A percentile compares a stretch with the other conserved stretches of the same genome.
These are phyloP conservation scores for Teleiodes luculella DNA, from an alignment of 2,888 invertebrate genomes.

Conservation along the genomic window DNA sequence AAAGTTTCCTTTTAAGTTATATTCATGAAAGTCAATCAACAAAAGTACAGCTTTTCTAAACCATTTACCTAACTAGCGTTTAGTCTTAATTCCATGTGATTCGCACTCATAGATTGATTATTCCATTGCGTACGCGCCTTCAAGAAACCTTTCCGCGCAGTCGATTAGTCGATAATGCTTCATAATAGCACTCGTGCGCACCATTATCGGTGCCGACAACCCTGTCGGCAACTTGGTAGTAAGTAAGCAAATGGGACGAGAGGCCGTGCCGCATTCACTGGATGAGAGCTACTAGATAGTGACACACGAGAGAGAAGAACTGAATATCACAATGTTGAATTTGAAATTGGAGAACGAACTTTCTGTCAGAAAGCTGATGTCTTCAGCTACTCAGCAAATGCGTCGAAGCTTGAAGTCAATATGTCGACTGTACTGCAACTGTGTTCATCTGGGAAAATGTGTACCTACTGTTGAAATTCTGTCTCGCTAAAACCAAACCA, in stretches of 20 bases:
- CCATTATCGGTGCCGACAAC: constrained; percentile 14
- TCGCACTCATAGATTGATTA: neutral
- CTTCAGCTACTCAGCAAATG: too few relatives aligned
- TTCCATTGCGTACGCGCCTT: neutral
- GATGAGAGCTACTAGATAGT: neutral
- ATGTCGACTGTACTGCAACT: too few relatives aligned
- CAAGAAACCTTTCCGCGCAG: neutral
- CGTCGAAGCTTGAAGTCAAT: too few relatives aligned
- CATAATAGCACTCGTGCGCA: constrained; percentile 12
- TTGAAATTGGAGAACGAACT: too few relatives aligned
- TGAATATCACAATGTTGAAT: too few relatives aligned
- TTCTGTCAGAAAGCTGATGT: too few relatives aligned
- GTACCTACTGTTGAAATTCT: too few relatives aligned
- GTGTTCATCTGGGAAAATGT: too few relatives aligned
- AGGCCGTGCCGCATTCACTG: constrained; percentile 17
- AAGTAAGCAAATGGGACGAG: constrained; percentile 23
- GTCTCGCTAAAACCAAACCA: too few relatives aligned
- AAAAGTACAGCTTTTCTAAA: too few relatives aligned
- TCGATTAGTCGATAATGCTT: constrained; percentile 14
- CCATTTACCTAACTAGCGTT: neutral
- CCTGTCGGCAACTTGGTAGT: constrained; percentile 14
- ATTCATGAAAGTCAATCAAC: too few relatives aligned
- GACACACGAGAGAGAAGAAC: neutral
- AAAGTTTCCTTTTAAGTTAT: too few relatives aligned
- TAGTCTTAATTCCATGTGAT: neutral